Conservation (phyloP, 2,888 invertebrate genomes). For the Lepidonotus clava region DNA sequence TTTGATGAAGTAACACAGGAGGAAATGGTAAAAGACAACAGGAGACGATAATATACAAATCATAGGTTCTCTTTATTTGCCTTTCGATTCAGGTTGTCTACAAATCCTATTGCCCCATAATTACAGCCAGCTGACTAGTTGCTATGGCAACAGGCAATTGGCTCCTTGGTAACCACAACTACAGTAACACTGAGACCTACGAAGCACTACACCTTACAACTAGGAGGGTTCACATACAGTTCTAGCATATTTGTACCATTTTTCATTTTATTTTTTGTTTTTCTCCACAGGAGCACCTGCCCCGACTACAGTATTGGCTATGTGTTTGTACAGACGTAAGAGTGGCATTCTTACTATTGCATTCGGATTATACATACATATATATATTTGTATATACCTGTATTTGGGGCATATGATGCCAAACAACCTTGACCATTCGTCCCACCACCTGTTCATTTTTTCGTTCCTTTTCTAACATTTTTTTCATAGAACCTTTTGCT, state of each 20-base stretch:
- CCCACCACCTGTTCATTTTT: background rate
- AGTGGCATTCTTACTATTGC: slow-evolving; percentile 41
- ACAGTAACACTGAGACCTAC: slow-evolving; percentile 39
- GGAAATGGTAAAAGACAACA: slow-evolving; percentile 17
- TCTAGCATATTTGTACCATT: slow-evolving; percentile 43
- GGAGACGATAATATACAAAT: slow-evolving; percentile 47
- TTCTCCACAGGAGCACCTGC: background rate
- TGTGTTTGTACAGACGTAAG: slow-evolving; percentile 14
- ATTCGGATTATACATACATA: slow-evolving; percentile 45
- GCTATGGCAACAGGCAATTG: slow-evolving; percentile 53
- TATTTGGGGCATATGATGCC: slow-evolving; percentile 24
- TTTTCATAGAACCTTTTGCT: background rate
- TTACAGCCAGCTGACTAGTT: slow-evolving; percentile 52
- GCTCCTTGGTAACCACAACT: slow-evolving; percentile 50
- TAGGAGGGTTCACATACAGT: background rate
- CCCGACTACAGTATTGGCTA: background rate
- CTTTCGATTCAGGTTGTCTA: slow-evolving; percentile 57
- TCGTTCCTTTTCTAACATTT: background rate
- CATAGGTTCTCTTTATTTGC: slow-evolving; percentile 58
- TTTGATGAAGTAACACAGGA: too few relatives aligned
- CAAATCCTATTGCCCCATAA: slow-evolving; percentile 56
- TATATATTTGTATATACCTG: slow-evolving; percentile 21
- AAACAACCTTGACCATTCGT: background rate
- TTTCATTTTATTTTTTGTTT: slow-evolving; percentile 12
- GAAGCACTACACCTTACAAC: slow-evolving; percentile 41